Conservation (phyloP, 2,797 vertebrate species). For the Pipistrellus pipistrellus region DNA sequence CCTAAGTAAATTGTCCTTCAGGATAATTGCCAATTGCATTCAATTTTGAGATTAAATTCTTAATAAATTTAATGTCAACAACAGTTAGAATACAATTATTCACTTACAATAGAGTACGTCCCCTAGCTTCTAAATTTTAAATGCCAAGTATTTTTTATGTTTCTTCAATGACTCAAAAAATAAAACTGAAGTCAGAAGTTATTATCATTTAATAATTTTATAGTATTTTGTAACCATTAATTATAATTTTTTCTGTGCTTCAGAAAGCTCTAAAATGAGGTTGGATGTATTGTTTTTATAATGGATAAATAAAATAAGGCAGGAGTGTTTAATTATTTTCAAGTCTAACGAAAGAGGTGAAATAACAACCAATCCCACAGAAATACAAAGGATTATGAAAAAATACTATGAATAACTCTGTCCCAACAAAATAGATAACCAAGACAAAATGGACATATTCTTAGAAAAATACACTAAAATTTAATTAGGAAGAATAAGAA, state of each 20-base stretch:
- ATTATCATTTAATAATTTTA: conserved; percentile 20
- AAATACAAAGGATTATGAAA: too few species aligned
- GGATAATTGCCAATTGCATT: conserved; percentile 10
- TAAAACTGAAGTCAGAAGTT: not conserved
- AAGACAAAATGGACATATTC: too few species aligned
- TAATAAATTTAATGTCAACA: conserved; percentile 30
- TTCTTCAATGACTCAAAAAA: not conserved
- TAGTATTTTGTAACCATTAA: conserved; percentile 38
- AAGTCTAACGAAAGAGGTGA: not conserved
- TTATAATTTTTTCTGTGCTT: not conserved
- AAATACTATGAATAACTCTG: too few species aligned
- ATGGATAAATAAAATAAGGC: not conserved
- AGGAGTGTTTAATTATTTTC: not conserved
- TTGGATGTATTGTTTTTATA: not conserved
- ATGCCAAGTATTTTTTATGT: not conserved
- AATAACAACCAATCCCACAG: too few species aligned
- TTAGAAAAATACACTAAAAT: too few species aligned
- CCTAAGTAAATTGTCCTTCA: conserved; percentile 28
- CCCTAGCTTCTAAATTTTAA: not conserved
- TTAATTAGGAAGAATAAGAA: too few species aligned
- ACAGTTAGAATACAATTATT: conserved; percentile 17
- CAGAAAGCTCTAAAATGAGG: not conserved
- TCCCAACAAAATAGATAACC: too few species aligned
- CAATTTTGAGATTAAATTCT: conserved; percentile 46
- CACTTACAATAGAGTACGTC: not conserved